Evolutionary conservation across 2,797 vertebrate species (phyloP).

Genomic region (Onychomys arenicola): DNA sequence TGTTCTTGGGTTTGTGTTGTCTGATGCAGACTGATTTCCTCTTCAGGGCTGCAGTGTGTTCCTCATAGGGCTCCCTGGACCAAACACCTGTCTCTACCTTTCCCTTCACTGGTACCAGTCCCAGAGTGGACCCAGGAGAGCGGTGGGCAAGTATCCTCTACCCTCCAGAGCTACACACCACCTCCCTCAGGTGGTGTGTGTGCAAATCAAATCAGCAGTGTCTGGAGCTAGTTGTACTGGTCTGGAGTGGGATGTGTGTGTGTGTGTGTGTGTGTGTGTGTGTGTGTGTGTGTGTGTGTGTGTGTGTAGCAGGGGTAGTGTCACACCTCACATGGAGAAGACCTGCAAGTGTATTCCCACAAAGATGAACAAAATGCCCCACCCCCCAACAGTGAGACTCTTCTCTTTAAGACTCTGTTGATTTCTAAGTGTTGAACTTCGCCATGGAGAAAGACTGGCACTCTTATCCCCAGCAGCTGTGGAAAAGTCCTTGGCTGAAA

Average conservation of each 20-base stretch:
- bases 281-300: no score
- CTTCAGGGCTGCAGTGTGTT: background rate
- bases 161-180: background rate
- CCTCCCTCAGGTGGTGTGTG: background rate
- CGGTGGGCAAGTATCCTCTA: background rate
- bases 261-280: no score
- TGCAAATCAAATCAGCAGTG: background rate
- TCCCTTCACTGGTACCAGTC: no score
- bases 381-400: no score
- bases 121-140: background rate
- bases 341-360: background rate
- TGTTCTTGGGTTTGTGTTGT: background rate
- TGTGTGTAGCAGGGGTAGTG: background rate
- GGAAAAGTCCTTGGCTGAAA: background rate
- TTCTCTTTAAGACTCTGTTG: constrained; percentile 1
- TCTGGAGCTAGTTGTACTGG: background rate
- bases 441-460: background rate
- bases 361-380: background rate
- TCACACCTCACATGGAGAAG: background rate
- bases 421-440: background rate
- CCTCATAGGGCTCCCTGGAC: no score
- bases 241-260: background rate
- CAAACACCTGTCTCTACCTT: background rate
- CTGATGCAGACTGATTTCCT: background rate
- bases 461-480: no score